phyloP scores from a whole-genome alignment of 2,113 vertebrate genomes.

The Ochotona princeps region DNA sequence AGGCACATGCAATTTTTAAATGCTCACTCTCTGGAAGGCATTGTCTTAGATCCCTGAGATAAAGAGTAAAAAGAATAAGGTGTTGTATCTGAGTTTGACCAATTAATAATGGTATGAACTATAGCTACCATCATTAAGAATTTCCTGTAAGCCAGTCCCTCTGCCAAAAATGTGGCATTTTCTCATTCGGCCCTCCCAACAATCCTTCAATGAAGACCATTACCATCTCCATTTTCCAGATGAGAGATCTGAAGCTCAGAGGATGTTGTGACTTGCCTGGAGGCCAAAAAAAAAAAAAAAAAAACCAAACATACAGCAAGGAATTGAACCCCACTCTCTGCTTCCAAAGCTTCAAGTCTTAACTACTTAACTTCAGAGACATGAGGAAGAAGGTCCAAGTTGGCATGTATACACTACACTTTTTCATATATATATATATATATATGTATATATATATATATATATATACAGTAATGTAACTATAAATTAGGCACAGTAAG shows the following conservation, averaged over 20 bases:
- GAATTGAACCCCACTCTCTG: not conserved
- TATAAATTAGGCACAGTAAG: not conserved
- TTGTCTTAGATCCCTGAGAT: not conserved
- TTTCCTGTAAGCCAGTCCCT: not conserved
- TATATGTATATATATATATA: too few species aligned
- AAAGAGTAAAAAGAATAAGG: not conserved
- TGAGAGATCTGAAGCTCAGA: not conserved
- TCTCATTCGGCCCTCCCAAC: not conserved
- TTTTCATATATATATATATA: not conserved
- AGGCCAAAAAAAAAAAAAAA: not conserved
- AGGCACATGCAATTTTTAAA: not conserved
- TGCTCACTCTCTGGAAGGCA: not conserved
- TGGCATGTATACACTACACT: not conserved
- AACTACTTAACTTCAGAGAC: constrained; percentile 4
- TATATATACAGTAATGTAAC: not conserved
- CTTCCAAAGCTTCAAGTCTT: not conserved
- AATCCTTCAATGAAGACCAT: not conserved
- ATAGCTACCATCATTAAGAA: not conserved
- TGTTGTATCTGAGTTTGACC: not conserved
- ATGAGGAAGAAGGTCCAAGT: not conserved
- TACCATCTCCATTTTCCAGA: not conserved
- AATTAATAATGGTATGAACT: not conserved
- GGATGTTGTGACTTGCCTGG: not conserved
- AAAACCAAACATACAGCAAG: not conserved
- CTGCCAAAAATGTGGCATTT: not conserved